Evolutionary conservation across 1,140 invertebrate species (phyloP), one percentile per base, ranked within the genome.

Genomic region (Batillaria attramentaria): DNA sequence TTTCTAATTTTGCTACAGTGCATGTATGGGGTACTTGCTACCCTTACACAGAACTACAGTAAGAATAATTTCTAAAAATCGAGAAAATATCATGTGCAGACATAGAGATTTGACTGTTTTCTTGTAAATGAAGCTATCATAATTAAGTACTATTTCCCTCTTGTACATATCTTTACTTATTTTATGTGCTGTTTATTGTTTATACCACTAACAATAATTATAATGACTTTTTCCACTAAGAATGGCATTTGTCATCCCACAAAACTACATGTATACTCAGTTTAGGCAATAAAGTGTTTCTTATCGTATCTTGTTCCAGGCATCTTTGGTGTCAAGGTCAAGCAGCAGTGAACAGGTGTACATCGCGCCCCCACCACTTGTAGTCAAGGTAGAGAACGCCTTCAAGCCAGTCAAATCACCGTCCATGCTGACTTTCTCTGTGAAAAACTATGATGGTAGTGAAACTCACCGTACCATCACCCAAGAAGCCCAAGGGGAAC

Each of bases 391-490:
- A 39, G 88, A 90, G 80, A 81, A 84, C 57, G 86, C 84, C 6
- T 90, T 90, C 79, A 86, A 83, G 73, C 84, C 84, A 16, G 66
- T 84, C n/a, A 76, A 80, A 46, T 70, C 80, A 0, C 84, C 85
- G 13, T 81, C 86, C 18, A 80, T 83, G n/a, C 77, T 89, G 70
- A 89, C 83, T 35, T 81, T 89, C 54, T 86, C 83, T 42, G 81
- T 89, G 46, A 84, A 83, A 54, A 89, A 90, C 78, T 90, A 90
- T 76, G 89, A 90, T 80, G 89, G 89, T 3, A 89, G 88, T 69
- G 84, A 89, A 79, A 87, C 86, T 0, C 81, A 84, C 37, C 84
- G 85, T 35, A 87, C 83, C 0, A 81, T 88, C 16, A 68, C 79
- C 13, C 84, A 88, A 35, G 84, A 85, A 35, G 28, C 78, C 28